A percentile compares a stretch with the other conserved stretches of the same genome.
phyloP scores from a whole-genome alignment of 2,888 invertebrate genomes.

The Tenthredo livida region DNA sequence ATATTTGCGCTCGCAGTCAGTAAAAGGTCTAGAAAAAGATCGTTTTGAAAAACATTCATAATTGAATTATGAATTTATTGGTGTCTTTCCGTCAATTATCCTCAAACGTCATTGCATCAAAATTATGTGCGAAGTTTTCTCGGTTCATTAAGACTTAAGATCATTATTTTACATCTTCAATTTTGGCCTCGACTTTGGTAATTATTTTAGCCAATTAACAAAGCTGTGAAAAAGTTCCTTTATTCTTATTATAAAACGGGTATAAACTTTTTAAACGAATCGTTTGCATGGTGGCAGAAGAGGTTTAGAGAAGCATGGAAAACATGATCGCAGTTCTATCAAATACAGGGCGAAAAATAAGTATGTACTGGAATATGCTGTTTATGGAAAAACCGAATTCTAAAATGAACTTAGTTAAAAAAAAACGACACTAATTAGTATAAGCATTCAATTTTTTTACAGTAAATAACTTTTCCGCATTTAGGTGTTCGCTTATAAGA shows the following conservation, averaged over 20 bases:
- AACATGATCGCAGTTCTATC: too few relatives aligned
- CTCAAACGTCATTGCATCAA: too few relatives aligned
- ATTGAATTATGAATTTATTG: too few relatives aligned
- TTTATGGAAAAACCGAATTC: too few relatives aligned
- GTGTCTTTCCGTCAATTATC: too few relatives aligned
- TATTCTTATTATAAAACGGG: neutral
- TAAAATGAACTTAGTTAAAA: neutral
- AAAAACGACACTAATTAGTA: neutral
- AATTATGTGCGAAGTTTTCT: too few relatives aligned
- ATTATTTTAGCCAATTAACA: neutral
- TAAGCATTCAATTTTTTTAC: neutral
- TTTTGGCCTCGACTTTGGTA: neutral
- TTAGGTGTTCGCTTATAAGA: neutral
- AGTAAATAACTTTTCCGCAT: neutral
- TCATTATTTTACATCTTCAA: neutral
- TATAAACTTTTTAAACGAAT: too few relatives aligned
- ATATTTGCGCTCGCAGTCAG: neutral
- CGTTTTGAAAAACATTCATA: too few relatives aligned
- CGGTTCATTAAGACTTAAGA: neutral
- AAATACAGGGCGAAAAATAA: too few relatives aligned
- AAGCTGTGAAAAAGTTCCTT: neutral
- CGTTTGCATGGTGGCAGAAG: too few relatives aligned
- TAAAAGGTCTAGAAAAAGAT: neutral
- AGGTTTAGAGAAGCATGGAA: too few relatives aligned
- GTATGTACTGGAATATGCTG: too few relatives aligned